These are phyloP conservation scores for Nansenia antarctica DNA, from an alignment of 2,113 vertebrate species.

Conservation along the genomic window DNA sequence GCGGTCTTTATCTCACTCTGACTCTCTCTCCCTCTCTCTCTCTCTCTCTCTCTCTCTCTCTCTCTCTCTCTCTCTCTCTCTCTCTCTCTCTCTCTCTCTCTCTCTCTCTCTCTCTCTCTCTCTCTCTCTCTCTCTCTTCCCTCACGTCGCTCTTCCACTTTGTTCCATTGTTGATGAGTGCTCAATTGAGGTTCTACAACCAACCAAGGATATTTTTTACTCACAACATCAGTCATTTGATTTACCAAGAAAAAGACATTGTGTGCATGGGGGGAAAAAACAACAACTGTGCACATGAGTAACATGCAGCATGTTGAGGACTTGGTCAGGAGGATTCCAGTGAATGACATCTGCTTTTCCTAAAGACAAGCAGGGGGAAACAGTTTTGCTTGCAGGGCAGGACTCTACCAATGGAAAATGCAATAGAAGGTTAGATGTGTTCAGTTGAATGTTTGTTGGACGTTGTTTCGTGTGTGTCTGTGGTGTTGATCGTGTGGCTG, in stretches of 20 bases:
- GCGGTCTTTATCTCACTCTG: conserved; percentile 55
- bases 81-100: conserved; percentile 69
- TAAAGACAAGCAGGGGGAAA: conserved; percentile 72
- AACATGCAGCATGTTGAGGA: conserved; percentile 65
- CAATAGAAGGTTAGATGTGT: conserved; percentile 81
- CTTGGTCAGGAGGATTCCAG: conserved; percentile 74
- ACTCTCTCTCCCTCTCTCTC: conserved; percentile 49
- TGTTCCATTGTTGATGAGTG: conserved; percentile 74
- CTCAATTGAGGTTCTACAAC: conserved; percentile 63
- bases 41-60: conserved; percentile 69
- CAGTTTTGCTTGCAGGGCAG: conserved; percentile 60
- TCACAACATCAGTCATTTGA: conserved; percentile 41
- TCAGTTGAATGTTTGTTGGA: conserved; percentile 54
- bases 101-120: no score
- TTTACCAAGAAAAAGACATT: conserved; percentile 37
- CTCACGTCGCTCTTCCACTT: conserved; percentile 72
- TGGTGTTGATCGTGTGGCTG: conserved; percentile 40
- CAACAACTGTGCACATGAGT: conserved; percentile 52
- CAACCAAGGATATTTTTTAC: conserved; percentile 50
- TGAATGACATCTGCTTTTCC: conserved; percentile 73
- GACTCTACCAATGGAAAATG: conserved; percentile 79
- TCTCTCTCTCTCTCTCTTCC: conserved; percentile 23
- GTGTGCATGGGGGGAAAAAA: conserved; percentile 22
- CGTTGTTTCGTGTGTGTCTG: conserved; percentile 39
- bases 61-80: conserved; percentile 42